phyloP scores from a whole-genome alignment of 2,113 vertebrate species.

The Cyphomyrus plagiostoma region DNA sequence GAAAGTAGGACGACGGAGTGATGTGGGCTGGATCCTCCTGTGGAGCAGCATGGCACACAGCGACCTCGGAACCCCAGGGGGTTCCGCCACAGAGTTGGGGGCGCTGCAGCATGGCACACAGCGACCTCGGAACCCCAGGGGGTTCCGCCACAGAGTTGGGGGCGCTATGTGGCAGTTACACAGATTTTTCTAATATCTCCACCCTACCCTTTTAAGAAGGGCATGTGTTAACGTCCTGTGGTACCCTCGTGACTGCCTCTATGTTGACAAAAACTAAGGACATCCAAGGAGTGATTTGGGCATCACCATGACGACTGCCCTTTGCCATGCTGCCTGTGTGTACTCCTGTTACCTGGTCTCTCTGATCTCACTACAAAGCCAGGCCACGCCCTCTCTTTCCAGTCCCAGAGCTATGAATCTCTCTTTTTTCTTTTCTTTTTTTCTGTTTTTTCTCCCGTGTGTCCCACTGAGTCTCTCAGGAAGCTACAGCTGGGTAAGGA shows the following conservation, averaged over 20 bases:
- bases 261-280: constrained; percentile 35
- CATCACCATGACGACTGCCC: constrained; percentile 61
- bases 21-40: constrained; percentile 48
- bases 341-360: constrained; percentile 5
- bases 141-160: neutral
- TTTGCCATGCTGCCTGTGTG: neutral
- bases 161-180: neutral
- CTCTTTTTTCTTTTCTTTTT: neutral
- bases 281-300: constrained; percentile 48
- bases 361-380: neutral
- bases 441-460: neutral
- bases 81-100: neutral
- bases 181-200: neutral
- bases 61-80: constrained; percentile 33
- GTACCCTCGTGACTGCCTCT: too few species aligned
- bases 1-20: constrained; percentile 37
- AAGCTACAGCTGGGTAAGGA: neutral
- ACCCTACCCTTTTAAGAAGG: neutral
- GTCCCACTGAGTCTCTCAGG: neutral
- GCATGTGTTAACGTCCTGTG: neutral
- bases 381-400: neutral
- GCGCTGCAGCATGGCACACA: constrained; percentile 23
- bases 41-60: constrained; percentile 32
- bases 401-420: neutral
- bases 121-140: constrained; percentile 33